A percentile compares a stretch with the other conserved stretches of the same genome.
Evolutionary conservation across 2,113 vertebrate genomes (phyloP).

Genomic region (Otolemur garnettii): DNA sequence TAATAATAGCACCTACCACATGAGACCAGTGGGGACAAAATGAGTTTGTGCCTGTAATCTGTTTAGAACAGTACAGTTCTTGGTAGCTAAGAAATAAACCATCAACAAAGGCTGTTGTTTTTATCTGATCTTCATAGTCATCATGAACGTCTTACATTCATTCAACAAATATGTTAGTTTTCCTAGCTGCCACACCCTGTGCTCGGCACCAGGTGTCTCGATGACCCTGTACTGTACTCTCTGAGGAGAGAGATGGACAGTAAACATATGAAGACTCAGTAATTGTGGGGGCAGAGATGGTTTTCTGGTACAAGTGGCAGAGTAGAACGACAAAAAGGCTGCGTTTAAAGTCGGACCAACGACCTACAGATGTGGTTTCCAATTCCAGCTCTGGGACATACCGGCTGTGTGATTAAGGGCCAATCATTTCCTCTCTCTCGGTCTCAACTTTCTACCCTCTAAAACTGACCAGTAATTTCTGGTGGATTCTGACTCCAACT

Average conservation of each 20-base stretch:
- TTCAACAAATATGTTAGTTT: neutral
- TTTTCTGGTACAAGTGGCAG: neutral
- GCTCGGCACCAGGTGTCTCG: neutral
- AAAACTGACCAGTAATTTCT: neutral
- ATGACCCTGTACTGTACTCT: fast-evolving
- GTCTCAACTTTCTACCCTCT: neutral
- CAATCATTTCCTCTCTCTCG: neutral
- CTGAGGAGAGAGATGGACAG: neutral
- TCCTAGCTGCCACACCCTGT: neutral
- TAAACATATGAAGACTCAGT: neutral
- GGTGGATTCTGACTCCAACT: neutral
- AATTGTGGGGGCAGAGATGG: fast-evolving
- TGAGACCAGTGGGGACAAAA: neutral
- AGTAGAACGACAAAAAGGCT: neutral
- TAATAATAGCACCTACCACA: neutral
- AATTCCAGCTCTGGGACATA: neutral
- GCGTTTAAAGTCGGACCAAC: neutral
- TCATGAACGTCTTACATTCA: neutral
- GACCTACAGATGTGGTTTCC: neutral
- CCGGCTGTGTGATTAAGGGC: neutral
- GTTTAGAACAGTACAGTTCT: neutral
- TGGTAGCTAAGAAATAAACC: neutral
- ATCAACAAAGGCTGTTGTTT: neutral
- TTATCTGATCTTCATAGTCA: neutral
- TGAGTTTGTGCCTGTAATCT: neutral